Conservation (phyloP, 2,888 invertebrate species). For the Scaptomyza flava region DNA sequence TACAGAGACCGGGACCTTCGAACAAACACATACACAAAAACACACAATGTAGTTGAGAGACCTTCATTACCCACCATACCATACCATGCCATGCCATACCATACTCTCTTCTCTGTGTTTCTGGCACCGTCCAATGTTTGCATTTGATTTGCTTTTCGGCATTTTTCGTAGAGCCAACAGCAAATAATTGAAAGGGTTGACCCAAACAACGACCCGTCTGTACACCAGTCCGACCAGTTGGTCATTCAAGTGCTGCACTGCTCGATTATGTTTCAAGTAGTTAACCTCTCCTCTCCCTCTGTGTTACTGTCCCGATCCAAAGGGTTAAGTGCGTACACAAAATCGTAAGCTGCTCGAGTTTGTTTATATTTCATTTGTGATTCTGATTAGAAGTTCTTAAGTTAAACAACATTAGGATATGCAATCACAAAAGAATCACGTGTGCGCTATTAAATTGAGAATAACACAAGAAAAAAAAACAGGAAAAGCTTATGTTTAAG, state of each 20-base stretch:
- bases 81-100: conserved; percentile 8
- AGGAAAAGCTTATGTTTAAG: no score
- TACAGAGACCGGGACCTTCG: conserved; percentile 67
- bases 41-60: conserved; percentile 38
- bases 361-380: conserved; percentile 76
- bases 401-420: conserved; percentile 9
- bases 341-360: conserved; percentile 58
- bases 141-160: conserved; percentile 79
- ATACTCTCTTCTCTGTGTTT: conserved; percentile 25
- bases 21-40: conserved; percentile 21
- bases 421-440: not conserved
- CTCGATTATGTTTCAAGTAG: conserved; percentile 77
- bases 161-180: conserved; percentile 63
- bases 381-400: conserved; percentile 65
- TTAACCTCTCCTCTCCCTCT: conserved; percentile 8
- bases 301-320: conserved; percentile 24
- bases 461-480: no score
- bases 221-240: conserved; percentile 58
- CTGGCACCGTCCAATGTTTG: conserved; percentile 63
- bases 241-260: conserved; percentile 79
- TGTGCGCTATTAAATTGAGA: not conserved
- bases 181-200: conserved; percentile 78
- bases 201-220: conserved; percentile 11
- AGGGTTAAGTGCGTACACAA: conserved; percentile 75
- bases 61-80: conserved; percentile 52